phyloP scores from a whole-genome alignment of 2,888 invertebrate species.

The Rhagium mordax region DNA sequence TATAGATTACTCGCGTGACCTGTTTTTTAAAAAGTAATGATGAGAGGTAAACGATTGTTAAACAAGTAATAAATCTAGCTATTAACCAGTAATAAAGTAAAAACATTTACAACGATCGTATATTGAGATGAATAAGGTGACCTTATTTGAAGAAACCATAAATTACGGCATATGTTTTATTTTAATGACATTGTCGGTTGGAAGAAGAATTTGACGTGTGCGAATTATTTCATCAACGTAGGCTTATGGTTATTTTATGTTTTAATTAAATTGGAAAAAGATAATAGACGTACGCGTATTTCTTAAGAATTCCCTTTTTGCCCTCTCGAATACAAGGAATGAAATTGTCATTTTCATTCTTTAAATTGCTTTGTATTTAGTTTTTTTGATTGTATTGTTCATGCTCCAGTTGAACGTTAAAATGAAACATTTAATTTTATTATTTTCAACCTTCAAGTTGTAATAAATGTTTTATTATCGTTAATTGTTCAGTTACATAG shows the following conservation, averaged over 20 bases:
- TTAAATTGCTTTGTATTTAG: constrained; percentile 57
- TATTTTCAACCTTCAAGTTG: constrained; percentile 40
- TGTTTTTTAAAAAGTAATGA: neutral
- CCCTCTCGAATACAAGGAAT: constrained; percentile 60
- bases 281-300: constrained; percentile 62
- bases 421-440: constrained; percentile 46
- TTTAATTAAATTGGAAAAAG: constrained; percentile 67
- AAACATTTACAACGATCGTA: neutral
- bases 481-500: constrained; percentile 44
- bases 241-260: constrained; percentile 67
- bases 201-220: constrained; percentile 54
- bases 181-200: constrained; percentile 53
- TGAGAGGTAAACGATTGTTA: neutral
- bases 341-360: constrained; percentile 68
- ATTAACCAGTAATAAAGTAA: constrained; percentile 3
- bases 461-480: constrained; percentile 46
- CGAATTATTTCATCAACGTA: constrained; percentile 58
- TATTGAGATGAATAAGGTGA: constrained; percentile 11
- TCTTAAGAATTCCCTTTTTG: constrained; percentile 59
- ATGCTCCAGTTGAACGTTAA: constrained; percentile 46
- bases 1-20: neutral
- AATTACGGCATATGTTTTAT: constrained; percentile 42
- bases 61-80: constrained; percentile 19
- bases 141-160: constrained; percentile 34
- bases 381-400: constrained; percentile 48